Conservation (phyloP, 2,113 vertebrate species). For the Phaethon lepturus region DNA sequence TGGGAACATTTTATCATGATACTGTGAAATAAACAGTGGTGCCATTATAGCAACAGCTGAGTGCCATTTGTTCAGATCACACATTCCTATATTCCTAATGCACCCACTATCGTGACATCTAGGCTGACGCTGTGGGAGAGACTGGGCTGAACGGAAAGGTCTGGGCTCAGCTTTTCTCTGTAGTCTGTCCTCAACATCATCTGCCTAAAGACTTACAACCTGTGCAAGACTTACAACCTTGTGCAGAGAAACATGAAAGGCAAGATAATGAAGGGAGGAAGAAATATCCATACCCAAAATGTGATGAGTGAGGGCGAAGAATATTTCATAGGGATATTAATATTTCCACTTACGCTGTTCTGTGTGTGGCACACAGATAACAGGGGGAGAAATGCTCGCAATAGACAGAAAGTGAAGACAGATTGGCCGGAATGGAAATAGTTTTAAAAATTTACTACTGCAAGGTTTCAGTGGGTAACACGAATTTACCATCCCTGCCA, state of each 20-base stretch:
- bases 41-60: not conserved
- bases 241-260: constrained; percentile 10
- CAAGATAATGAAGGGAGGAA: not conserved
- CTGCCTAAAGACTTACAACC: not conserved
- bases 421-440: constrained; percentile 22
- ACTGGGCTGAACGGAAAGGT: not conserved
- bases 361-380: constrained; percentile 8
- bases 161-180: not conserved
- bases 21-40: not conserved
- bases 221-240: not conserved
- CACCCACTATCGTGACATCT: not conserved
- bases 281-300: not conserved
- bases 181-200: not conserved
- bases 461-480: not conserved
- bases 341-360: constrained; percentile 4
- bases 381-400: not conserved
- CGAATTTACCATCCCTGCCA: constrained; percentile 50
- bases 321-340: constrained; percentile 28
- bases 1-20: not conserved
- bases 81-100: not conserved
- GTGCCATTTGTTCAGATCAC: not conserved
- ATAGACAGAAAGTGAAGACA: constrained; percentile 36
- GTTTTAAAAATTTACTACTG: constrained; percentile 54
- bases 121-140: not conserved
- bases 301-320: not conserved